phyloP scores from a whole-genome alignment of 2,888 invertebrate genomes.

The Andrena marginata region DNA sequence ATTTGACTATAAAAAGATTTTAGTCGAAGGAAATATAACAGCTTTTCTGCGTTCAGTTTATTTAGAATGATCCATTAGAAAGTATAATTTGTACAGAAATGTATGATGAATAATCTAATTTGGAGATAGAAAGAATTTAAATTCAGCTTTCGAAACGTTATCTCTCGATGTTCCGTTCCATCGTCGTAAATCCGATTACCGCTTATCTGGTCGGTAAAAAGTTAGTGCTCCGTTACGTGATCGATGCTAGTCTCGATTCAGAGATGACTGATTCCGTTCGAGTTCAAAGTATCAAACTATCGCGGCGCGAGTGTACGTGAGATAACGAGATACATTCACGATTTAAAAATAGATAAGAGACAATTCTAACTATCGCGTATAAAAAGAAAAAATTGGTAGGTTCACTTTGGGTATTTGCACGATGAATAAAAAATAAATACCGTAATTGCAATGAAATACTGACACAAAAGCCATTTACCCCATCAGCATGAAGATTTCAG shows the following conservation, averaged over 20 bases:
- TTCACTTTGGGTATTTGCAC: no score
- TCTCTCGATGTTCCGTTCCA: no score
- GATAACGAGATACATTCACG: neutral
- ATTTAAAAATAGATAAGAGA: neutral
- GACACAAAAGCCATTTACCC: neutral
- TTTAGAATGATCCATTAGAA: no score
- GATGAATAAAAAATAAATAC: neutral
- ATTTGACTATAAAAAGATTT: neutral
- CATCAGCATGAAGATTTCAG: no score
- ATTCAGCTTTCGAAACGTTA: neutral
- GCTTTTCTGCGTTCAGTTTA: no score
- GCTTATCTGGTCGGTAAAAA: constrained; percentile 9
- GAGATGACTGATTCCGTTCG: neutral
- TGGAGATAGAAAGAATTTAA: neutral
- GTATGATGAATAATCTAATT: neutral
- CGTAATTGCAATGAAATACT: neutral
- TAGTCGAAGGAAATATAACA: neutral
- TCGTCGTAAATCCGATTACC: constrained; percentile 13
- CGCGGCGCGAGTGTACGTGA: neutral
- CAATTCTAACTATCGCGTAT: neutral
- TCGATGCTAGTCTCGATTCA: neutral
- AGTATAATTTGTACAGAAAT: neutral
- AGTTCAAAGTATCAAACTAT: constrained; percentile 16
- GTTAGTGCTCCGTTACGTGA: neutral
- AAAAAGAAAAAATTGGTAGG: no score